Evolutionary conservation across 2,797 vertebrate species (phyloP), one percentile per base, ranked within the genome.

Genomic region (Typhlichthys subterraneus): DNA sequence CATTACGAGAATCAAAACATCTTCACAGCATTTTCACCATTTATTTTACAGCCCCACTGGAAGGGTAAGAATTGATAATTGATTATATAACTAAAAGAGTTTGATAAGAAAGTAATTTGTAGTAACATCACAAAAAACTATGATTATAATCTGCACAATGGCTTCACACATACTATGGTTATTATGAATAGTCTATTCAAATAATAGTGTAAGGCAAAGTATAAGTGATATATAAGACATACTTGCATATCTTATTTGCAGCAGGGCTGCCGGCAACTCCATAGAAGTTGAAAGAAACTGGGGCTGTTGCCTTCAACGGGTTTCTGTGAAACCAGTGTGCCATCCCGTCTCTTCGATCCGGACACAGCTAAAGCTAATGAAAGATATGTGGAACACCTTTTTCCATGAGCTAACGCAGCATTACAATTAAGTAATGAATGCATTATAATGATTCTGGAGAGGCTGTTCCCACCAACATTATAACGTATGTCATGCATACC

Each of bases 321-420:
- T 99, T 99, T 83, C 96, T 94, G 77, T 99, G 97, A 91, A 99
- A 99, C 98, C 98, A 99, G 61, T 99, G 96, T 3, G 97, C 94
- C 98, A 99, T 99, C 59, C 53, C 87, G 83, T 61, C 45, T 53
- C 38, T 62, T 53, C 49, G 56, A 58, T 15, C 50, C 53, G 63
- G 76, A 67, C 70, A 77, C 79, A 73, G 68, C 83, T 85, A 55
- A 3, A 12, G 13, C 60, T 38, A 53, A 3, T n/a, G 12, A 23
- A 17, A 51, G 10, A 81, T 0, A 66, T 14, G 17, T 62, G 55
- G 67, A 14, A 4, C 45, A 15, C 31, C 48, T 23, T 48, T 42
- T 45, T 46, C 13, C 47, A 12, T 5, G 10, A 57, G 33, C 1
- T 38, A 12, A 38, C n/a, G 38, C 33, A 9, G 33, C 12, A 48